These are phyloP conservation scores for Ellobium chinense DNA, from an alignment of 2,888 invertebrate species.

Conservation along the genomic window DNA sequence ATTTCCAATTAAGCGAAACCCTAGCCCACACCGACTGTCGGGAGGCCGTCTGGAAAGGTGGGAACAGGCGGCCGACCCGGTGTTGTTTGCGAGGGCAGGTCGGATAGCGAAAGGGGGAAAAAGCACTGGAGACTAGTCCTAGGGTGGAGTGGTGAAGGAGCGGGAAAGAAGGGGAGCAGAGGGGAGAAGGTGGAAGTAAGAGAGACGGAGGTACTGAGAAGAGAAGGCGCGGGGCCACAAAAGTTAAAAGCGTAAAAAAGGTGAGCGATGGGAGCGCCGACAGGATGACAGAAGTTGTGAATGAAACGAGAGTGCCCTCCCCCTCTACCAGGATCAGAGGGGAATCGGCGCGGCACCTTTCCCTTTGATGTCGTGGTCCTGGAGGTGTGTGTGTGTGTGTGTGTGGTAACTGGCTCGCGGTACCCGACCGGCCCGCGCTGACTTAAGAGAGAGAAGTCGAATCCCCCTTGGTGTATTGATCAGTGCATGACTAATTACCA, in stretches of 20 bases:
- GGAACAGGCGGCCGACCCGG: too few relatives aligned
- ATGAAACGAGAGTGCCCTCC: neutral
- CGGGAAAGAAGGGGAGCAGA: neutral
- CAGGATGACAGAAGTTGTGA: neutral
- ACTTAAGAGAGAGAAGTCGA: too few relatives aligned
- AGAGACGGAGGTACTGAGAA: neutral
- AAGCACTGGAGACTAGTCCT: neutral
- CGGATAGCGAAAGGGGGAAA: neutral
- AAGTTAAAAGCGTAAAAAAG: neutral
- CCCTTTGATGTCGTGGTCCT: neutral
- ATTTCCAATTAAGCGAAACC: conserved; percentile 26
- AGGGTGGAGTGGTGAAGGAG: too few relatives aligned
- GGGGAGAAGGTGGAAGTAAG: neutral
- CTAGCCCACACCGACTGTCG: neutral
- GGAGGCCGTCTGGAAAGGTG: neutral
- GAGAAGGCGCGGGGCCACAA: neutral
- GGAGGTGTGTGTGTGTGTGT: too few relatives aligned
- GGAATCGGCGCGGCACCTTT: neutral
- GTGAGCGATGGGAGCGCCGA: neutral
- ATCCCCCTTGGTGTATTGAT: too few relatives aligned
- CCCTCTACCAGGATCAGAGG: neutral
- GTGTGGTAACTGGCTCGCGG: too few relatives aligned
- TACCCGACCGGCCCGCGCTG: too few relatives aligned
- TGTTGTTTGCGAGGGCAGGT: too few relatives aligned
- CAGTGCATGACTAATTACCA: too few relatives aligned